Percentiles rank a stretch among this genome's conserved stretches.
Conservation (phyloP, 1,140 invertebrate genomes). For the Tetramorium parvispinum region DNA sequence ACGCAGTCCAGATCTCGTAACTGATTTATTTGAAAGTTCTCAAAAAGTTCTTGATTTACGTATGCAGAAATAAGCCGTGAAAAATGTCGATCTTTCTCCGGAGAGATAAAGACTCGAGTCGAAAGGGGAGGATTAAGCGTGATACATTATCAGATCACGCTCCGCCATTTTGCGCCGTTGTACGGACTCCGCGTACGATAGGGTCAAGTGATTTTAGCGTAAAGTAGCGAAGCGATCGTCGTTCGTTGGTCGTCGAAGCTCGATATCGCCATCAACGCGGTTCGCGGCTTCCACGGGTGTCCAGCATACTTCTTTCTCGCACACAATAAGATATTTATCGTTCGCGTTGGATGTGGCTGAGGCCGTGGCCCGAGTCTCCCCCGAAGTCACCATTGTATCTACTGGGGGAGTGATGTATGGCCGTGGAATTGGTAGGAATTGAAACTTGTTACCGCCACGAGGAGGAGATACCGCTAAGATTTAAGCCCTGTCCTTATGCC, state of each 20-base stretch:
- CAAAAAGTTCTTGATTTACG: background rate
- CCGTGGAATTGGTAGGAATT: slow-evolving; percentile 83
- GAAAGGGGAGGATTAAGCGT: background rate
- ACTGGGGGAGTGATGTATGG: slow-evolving; percentile 81
- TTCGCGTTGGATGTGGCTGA: slow-evolving; percentile 71
- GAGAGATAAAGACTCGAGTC: background rate
- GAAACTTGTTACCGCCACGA: slow-evolving; percentile 82
- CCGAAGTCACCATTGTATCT: slow-evolving; percentile 81
- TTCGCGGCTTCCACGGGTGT: slow-evolving; percentile 69
- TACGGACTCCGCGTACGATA: background rate
- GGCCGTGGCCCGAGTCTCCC: slow-evolving; percentile 73
- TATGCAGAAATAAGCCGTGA: background rate
- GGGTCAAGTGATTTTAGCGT: slow-evolving; percentile 10
- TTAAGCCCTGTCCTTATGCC: slow-evolving; percentile 79
- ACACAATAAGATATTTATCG: slow-evolving; percentile 84
- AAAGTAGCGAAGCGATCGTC: slow-evolving; percentile 61
- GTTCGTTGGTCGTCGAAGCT: slow-evolving; percentile 55
- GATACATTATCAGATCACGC: slow-evolving; percentile 60
- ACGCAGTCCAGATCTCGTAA: background rate
- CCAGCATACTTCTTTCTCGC: slow-evolving; percentile 74
- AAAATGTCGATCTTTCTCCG: background rate
- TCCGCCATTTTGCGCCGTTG: background rate
- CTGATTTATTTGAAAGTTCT: background rate
- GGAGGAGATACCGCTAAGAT: slow-evolving; percentile 80
- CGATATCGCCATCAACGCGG: slow-evolving; percentile 47